A percentile compares a stretch with the other conserved stretches of the same genome.
phyloP scores from a whole-genome alignment of 2,888 invertebrate genomes.

The Pheosia tremula region DNA sequence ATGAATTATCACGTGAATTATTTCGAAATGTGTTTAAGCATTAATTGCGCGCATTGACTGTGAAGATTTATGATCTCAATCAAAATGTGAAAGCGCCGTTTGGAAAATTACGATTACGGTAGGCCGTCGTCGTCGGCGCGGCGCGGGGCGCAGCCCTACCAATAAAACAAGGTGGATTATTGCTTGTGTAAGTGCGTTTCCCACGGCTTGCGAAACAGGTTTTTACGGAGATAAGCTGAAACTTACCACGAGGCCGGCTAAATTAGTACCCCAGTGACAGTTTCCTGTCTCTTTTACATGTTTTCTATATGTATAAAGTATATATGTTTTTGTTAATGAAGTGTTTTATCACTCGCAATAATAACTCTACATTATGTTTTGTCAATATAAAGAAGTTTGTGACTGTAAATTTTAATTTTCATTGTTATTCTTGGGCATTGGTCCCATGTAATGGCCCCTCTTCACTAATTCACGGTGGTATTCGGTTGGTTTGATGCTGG shows the following conservation, averaged over 20 bases:
- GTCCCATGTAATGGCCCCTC: too few relatives aligned
- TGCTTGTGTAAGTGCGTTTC: slow-evolving; percentile 75
- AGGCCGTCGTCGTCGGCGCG: slow-evolving; percentile 33
- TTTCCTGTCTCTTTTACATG: slow-evolving; percentile 71
- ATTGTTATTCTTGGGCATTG: too few relatives aligned
- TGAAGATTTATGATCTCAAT: slow-evolving; percentile 42
- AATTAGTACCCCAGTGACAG: slow-evolving; percentile 79
- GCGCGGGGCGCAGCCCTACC: slow-evolving; percentile 62
- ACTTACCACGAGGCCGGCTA: slow-evolving; percentile 71
- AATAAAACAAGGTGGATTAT: slow-evolving; percentile 73
- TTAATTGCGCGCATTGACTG: slow-evolving; percentile 29
- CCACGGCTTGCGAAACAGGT: slow-evolving; percentile 82
- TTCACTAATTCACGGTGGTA: too few relatives aligned
- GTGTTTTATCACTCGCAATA: neutral
- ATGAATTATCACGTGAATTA: neutral
- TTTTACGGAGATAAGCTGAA: slow-evolving; percentile 75
- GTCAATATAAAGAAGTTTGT: too few relatives aligned
- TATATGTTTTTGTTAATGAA: slow-evolving; percentile 4
- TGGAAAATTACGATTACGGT: slow-evolving; percentile 39
- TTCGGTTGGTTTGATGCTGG: neutral
- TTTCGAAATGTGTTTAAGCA: neutral
- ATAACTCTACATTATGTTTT: neutral
- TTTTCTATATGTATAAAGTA: slow-evolving; percentile 39
- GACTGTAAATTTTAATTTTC: too few relatives aligned
- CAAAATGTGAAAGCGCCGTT: slow-evolving; percentile 53